Conservation (phyloP, 2,113 vertebrate species). For the Petromus typicus region DNA sequence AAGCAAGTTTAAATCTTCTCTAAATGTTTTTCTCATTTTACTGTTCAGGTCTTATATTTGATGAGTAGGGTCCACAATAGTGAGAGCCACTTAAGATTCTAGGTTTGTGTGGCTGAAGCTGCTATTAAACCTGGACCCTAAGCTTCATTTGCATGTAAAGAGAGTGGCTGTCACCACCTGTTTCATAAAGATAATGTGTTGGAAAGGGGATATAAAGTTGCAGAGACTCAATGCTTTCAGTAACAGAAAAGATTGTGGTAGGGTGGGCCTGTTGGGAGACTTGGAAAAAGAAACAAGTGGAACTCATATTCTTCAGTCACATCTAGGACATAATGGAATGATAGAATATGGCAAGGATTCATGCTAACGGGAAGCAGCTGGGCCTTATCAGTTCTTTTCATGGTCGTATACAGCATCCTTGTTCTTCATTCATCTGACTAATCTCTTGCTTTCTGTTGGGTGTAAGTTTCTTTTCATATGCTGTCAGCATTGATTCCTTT, state of each 20-base stretch:
- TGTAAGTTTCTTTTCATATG: slow-evolving; percentile 84
- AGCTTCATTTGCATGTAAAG: slow-evolving; percentile 83
- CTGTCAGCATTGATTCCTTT: slow-evolving; percentile 75
- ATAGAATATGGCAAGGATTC: slow-evolving; percentile 82
- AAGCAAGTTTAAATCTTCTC: background rate
- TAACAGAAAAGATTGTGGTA: slow-evolving; percentile 52
- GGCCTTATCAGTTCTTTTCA: slow-evolving; percentile 84
- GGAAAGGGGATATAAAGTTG: slow-evolving; percentile 82
- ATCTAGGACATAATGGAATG: slow-evolving; percentile 84
- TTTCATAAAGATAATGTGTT: slow-evolving; percentile 85
- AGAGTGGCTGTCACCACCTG: slow-evolving; percentile 82
- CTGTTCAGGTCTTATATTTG: slow-evolving; percentile 38
- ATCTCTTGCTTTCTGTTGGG: slow-evolving; percentile 84
- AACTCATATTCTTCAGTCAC: slow-evolving; percentile 82
- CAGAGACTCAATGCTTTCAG: slow-evolving; percentile 80
- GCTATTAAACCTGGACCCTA: slow-evolving; percentile 77
- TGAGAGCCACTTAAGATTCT: slow-evolving; percentile 61
- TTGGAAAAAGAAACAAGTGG: slow-evolving; percentile 83
- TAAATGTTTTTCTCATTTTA: slow-evolving; percentile 60
- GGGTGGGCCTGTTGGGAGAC: slow-evolving; percentile 67
- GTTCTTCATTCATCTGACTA: slow-evolving; percentile 84
- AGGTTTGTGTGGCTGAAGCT: slow-evolving; percentile 57
- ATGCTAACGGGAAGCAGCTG: slow-evolving; percentile 85
- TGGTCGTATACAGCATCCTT: slow-evolving; percentile 80
- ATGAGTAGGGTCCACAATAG: slow-evolving; percentile 55